These are phyloP conservation scores for Plebejus melissa DNA, from an alignment of 2,888 invertebrate species.

Conservation along the genomic window DNA sequence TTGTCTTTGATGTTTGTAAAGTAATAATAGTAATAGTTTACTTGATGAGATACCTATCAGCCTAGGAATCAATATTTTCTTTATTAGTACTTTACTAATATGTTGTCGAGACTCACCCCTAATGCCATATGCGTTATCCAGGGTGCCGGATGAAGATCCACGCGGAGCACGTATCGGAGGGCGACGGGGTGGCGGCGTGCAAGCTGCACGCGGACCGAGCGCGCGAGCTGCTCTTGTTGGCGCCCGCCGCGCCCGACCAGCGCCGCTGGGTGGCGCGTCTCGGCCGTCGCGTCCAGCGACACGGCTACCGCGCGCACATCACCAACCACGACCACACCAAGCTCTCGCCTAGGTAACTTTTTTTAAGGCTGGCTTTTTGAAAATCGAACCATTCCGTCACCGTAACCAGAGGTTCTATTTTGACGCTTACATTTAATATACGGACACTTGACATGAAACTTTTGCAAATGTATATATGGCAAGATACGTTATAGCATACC, in stretches of 20 bases:
- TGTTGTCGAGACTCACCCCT: not conserved
- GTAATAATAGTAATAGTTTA: no score
- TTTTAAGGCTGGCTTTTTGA: no score
- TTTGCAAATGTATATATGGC: no score
- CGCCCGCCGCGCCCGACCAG: constrained; percentile 91
- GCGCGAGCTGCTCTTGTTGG: constrained; percentile 94
- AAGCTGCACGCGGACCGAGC: constrained; percentile 98
- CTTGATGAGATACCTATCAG: no score
- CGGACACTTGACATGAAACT: no score
- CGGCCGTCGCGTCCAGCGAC: constrained; percentile 94
- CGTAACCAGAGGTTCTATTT: no score
- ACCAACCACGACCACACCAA: constrained; percentile 75
- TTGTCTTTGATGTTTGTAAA: no score
- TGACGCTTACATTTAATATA: no score
- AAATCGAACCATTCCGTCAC: no score
- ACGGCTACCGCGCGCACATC: constrained; percentile 96
- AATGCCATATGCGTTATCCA: constrained; percentile 45
- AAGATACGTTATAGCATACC: no score
- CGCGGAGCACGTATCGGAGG: constrained; percentile 93
- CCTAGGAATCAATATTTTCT: no score
- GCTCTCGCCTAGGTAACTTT: constrained; percentile 43
- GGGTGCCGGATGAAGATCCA: constrained; percentile 98
- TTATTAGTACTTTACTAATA: not conserved
- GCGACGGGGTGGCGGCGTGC: constrained; percentile 93
- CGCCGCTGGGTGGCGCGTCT: constrained; percentile 95